phyloP scores from a whole-genome alignment of 2,113 vertebrate species.

The Centropus unirufus region DNA sequence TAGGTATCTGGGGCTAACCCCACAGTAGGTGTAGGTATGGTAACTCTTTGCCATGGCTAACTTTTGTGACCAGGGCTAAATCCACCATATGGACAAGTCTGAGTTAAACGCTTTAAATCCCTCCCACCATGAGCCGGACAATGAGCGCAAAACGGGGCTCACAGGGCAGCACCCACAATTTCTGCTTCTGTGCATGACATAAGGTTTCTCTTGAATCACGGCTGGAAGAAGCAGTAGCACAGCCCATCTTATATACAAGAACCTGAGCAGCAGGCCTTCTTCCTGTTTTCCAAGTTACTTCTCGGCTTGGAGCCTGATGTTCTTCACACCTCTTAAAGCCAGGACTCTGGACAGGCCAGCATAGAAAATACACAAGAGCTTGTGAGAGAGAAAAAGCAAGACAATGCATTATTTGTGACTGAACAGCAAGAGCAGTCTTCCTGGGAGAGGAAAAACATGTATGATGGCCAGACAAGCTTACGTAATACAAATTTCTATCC shows the following conservation, averaged over 20 bases:
- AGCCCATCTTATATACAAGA: background rate
- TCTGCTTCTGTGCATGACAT: background rate
- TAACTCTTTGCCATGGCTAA: background rate
- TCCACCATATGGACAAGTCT: background rate
- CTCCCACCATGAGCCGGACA: background rate
- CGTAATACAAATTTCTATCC: background rate
- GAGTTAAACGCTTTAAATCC: background rate
- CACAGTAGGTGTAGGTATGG: background rate
- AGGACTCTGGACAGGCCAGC: background rate
- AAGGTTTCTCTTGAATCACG: background rate
- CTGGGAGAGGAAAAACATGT: background rate
- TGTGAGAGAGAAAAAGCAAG: background rate
- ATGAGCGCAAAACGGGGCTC: background rate
- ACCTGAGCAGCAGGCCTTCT: background rate
- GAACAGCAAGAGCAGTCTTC: background rate
- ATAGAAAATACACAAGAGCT: background rate
- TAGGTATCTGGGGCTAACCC: background rate
- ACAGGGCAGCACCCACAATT: background rate
- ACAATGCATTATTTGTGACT: background rate
- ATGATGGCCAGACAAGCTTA: background rate
- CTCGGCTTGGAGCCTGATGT: background rate
- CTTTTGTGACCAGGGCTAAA: background rate
- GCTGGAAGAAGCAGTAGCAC: background rate
- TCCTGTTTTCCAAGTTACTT: background rate
- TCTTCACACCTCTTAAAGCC: background rate